A percentile compares a stretch with the other conserved stretches of the same genome.
These are phyloP conservation scores for Megaceryle torquata DNA, from an alignment of 2,113 vertebrate genomes.

Conservation along the genomic window DNA sequence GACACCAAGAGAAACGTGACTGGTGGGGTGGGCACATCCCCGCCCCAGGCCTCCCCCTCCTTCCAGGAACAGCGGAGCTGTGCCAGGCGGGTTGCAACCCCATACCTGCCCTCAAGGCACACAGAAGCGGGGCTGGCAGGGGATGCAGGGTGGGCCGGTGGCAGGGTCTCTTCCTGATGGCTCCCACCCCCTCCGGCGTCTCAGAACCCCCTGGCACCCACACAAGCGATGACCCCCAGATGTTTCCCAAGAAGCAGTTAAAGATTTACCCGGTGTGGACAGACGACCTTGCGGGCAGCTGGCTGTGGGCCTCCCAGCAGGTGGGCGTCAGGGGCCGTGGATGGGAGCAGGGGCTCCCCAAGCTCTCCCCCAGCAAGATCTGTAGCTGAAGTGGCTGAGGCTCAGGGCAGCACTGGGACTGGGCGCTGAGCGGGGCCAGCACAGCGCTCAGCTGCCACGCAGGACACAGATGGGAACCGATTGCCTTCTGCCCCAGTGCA, in stretches of 20 bases:
- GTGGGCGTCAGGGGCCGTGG: not conserved
- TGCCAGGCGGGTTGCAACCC: not conserved
- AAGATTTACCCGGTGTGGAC: constrained; percentile 54
- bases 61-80: not conserved
- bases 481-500: constrained; percentile 68
- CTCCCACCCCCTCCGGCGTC: not conserved
- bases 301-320: not conserved
- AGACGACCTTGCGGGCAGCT: constrained; percentile 41
- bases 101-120: not conserved
- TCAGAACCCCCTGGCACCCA: not conserved
- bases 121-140: rapidly evolving
- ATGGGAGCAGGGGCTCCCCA: not conserved
- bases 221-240: rapidly evolving
- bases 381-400: not conserved
- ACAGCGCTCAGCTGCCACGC: constrained; percentile 56
- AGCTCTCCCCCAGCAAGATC: not conserved
- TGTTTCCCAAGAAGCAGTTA: constrained; percentile 62
- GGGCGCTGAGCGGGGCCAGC: not conserved
- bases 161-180: not conserved
- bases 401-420: not conserved
- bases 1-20: constrained; percentile 22
- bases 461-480: constrained; percentile 69
- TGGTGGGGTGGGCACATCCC: not conserved
- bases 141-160: rapidly evolving
- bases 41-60: not conserved